A percentile compares a stretch with the other conserved stretches of the same genome.
Conservation (phyloP, 2,888 invertebrate species). For the Trisateles emortualis region DNA sequence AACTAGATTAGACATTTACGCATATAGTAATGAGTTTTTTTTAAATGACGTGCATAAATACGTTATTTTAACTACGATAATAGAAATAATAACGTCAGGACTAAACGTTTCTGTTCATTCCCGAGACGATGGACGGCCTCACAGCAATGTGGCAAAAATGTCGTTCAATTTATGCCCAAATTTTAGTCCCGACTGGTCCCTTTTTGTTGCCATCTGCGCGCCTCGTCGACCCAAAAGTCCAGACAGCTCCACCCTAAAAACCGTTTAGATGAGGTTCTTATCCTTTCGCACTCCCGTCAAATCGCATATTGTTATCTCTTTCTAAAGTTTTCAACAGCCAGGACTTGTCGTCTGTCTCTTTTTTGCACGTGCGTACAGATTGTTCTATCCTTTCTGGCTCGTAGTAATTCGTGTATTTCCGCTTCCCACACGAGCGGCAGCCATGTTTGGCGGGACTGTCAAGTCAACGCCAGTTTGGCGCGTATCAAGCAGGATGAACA, state of each 20-base stretch:
- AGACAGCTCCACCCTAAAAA: conserved; percentile 87
- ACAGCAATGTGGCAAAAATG: conserved; percentile 81
- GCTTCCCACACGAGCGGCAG: conserved; percentile 83
- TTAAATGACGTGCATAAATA: too few species aligned
- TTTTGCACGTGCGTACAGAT: conserved; percentile 73
- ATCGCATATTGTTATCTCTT: conserved; percentile 74
- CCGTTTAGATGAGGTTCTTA: conserved; percentile 78
- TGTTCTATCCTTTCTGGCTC: conserved; percentile 81
- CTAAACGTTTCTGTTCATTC: conserved; percentile 55
- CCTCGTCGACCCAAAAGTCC: conserved; percentile 76
- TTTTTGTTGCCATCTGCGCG: conserved; percentile 85
- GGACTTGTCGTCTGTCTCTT: conserved; percentile 80
- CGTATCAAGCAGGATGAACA: conserved; percentile 76
- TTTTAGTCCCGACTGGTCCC: conserved; percentile 80
- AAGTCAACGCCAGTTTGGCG: conserved; percentile 85
- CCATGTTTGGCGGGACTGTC: conserved; percentile 86
- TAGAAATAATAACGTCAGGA: conserved; percentile 41
- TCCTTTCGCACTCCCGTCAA: conserved; percentile 76
- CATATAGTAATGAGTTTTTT: conserved; percentile 21
- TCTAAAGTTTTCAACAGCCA: conserved; percentile 75
- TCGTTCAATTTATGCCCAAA: conserved; percentile 85
- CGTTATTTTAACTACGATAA: conserved; percentile 22
- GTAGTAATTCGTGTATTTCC: conserved; percentile 84
- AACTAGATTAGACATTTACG: conserved; percentile 1
- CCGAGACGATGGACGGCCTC: conserved; percentile 61